phyloP scores from a whole-genome alignment of 2,888 invertebrate species.

The Endomychus coccineus region DNA sequence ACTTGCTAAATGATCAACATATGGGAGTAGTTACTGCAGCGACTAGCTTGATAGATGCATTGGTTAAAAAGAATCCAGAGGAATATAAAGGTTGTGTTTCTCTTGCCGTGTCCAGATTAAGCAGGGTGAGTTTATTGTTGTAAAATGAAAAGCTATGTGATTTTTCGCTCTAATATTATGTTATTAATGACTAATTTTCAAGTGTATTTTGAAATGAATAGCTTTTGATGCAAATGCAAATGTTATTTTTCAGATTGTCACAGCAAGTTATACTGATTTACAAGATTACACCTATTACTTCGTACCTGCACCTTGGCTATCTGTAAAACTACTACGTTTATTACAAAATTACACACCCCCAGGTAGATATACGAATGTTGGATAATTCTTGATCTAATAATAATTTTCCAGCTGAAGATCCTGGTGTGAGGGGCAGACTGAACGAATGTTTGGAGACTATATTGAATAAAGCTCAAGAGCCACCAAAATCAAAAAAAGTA shows the following conservation, averaged over 20 bases:
- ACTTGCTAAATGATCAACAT: constrained; percentile 96
- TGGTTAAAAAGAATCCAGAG: constrained; percentile 97
- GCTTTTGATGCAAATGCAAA: neutral
- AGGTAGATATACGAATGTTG: constrained; percentile 43
- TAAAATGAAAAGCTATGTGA: too few species aligned
- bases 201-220: neutral
- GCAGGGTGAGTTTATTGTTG: constrained; percentile 55
- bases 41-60: constrained; percentile 93
- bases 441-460: constrained; percentile 98
- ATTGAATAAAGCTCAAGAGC: constrained; percentile 97
- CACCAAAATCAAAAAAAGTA: constrained; percentile 99
- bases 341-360: constrained; percentile 98
- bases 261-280: constrained; percentile 96
- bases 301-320: constrained; percentile 99
- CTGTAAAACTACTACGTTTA: constrained; percentile 90
- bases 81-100: constrained; percentile 99
- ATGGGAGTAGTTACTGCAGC: constrained; percentile 99
- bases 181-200: too few species aligned
- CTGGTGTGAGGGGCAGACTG: constrained; percentile 89
- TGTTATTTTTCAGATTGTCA: constrained; percentile 70
- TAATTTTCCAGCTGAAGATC: constrained; percentile 66
- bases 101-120: constrained; percentile 92
- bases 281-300: constrained; percentile 99
- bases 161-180: too few species aligned
- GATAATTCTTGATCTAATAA: neutral